A percentile compares a stretch with the other conserved stretches of the same genome.
These are phyloP conservation scores for Picathartes gymnocephalus DNA, from an alignment of 2,113 vertebrate genomes.

Conservation along the genomic window DNA sequence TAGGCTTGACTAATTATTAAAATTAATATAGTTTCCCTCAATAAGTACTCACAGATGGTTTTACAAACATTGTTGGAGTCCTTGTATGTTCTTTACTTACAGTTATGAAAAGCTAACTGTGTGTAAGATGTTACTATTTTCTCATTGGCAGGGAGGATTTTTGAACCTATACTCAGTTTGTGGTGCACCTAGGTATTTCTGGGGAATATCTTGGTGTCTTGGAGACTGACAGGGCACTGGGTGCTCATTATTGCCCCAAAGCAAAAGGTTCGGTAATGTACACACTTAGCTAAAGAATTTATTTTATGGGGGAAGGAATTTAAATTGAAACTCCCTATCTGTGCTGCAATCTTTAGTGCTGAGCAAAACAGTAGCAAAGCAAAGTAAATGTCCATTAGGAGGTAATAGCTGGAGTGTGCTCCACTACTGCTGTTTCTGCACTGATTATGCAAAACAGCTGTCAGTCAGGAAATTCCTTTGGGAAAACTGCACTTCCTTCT, in stretches of 20 bases:
- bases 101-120: neutral
- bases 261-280: neutral
- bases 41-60: neutral
- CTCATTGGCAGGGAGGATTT: neutral
- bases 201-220: neutral
- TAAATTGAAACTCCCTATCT: neutral
- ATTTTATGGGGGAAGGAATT: neutral
- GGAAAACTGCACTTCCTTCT: conserved; percentile 27
- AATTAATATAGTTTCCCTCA: neutral
- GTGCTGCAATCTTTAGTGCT: neutral
- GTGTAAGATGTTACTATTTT: neutral
- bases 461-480: conserved; percentile 23
- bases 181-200: neutral
- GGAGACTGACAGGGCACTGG: neutral
- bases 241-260: neutral
- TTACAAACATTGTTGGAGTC: neutral
- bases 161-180: neutral
- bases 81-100: neutral
- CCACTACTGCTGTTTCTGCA: neutral
- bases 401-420: neutral
- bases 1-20: neutral
- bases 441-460: conserved; percentile 27
- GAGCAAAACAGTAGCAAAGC: neutral
- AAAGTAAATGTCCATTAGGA: conserved; percentile 22
- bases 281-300: neutral